phyloP scores from a whole-genome alignment of 1,140 invertebrate species.

The Cherax destructor region DNA sequence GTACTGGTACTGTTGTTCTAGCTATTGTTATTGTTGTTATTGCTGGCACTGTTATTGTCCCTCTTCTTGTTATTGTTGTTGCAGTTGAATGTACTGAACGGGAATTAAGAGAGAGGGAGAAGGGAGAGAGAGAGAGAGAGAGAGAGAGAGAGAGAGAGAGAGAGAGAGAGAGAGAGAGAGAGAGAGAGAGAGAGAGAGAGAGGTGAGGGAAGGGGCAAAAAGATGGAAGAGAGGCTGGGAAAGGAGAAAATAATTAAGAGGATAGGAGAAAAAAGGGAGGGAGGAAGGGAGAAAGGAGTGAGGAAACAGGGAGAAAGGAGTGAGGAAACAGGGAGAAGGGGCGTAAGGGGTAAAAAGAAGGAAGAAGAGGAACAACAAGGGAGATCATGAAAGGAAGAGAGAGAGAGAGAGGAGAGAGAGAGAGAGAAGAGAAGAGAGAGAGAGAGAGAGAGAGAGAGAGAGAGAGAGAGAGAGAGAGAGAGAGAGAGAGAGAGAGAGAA shows the following conservation, averaged over 20 bases:
- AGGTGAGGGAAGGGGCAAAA: background rate
- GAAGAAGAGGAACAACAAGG: conserved; percentile 9
- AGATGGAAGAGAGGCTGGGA: background rate
- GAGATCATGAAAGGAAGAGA: background rate
- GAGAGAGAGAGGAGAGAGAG: background rate
- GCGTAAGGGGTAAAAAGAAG: background rate
- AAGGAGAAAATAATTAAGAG: background rate
- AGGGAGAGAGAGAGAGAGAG: background rate
- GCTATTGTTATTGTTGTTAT: too few species aligned
- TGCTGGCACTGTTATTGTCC: too few species aligned
- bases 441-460: background rate
- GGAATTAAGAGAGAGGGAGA: background rate
- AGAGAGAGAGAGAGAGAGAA: background rate
- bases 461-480: background rate
- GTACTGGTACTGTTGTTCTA: too few species aligned
- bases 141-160: background rate
- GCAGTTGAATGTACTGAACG: too few species aligned
- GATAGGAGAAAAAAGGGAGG: background rate
- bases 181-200: background rate
- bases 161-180: background rate
- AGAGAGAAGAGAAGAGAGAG: background rate
- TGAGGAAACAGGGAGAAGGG: conserved; percentile 10
- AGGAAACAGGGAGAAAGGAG: background rate
- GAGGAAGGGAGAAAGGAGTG: background rate
- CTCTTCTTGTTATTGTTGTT: too few species aligned